phyloP scores from a whole-genome alignment of 2,797 vertebrate species.

The Antrozous pallidus region DNA sequence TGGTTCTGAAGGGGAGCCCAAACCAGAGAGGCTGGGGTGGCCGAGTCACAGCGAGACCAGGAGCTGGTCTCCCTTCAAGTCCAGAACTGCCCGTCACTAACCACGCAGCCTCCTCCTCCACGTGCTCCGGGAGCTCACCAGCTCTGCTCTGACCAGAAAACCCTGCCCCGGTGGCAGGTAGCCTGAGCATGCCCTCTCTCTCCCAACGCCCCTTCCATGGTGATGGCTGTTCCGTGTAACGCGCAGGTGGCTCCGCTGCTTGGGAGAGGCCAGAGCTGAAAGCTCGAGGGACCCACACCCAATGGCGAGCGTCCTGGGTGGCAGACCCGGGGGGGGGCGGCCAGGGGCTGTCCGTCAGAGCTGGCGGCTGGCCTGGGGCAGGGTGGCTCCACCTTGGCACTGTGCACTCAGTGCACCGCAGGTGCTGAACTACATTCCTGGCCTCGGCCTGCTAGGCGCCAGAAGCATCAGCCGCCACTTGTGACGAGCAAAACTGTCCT shows the following conservation, averaged over 20 bases:
- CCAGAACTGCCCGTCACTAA: background rate
- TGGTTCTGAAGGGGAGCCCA: background rate
- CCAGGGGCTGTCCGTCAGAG: too few species aligned
- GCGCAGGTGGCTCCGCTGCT: background rate
- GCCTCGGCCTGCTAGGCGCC: background rate
- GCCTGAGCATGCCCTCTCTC: fast-evolving
- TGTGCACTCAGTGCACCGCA: background rate
- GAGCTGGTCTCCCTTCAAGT: background rate
- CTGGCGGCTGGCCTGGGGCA: too few species aligned
- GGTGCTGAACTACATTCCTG: too few species aligned
- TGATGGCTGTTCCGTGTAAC: background rate
- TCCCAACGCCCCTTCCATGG: background rate
- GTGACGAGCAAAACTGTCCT: background rate
- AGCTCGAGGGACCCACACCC: background rate
- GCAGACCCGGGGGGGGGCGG: background rate
- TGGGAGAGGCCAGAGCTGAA: background rate
- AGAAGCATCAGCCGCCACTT: background rate
- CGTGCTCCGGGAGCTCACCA: background rate
- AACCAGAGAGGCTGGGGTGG: background rate
- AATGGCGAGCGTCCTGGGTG: background rate
- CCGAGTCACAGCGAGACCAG: background rate
- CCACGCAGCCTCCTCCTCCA: background rate
- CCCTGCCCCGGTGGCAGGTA: background rate
- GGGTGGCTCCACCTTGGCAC: background rate
- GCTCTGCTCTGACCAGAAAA: background rate